Conservation (phyloP, 1,140 invertebrate species). For the Odontomachus brunneus region DNA sequence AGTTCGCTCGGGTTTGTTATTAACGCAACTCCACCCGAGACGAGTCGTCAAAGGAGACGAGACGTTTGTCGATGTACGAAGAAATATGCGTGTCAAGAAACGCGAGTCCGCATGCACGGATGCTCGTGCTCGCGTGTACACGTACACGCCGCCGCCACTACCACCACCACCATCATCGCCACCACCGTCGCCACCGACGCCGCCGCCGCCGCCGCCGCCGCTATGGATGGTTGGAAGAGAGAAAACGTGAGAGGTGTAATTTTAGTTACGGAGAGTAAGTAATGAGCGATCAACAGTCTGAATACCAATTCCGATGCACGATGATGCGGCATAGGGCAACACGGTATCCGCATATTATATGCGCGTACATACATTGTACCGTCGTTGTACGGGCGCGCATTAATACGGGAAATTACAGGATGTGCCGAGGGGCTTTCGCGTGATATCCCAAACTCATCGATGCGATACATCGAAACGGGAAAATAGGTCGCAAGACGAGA, state of each 20-base stretch:
- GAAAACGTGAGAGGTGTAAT: slow-evolving; percentile 82
- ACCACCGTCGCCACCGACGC: background rate
- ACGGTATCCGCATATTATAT: slow-evolving; percentile 9
- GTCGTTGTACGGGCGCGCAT: slow-evolving; percentile 19
- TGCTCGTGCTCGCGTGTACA: slow-evolving; percentile 22
- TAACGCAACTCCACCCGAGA: slow-evolving; percentile 37
- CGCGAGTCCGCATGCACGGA: slow-evolving; percentile 13
- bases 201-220: too few species aligned
- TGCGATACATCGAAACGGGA: background rate
- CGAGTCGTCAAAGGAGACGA: background rate
- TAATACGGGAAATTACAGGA: slow-evolving; percentile 44
- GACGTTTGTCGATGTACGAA: background rate
- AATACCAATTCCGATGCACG: slow-evolving; percentile 79
- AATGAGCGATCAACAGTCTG: slow-evolving; percentile 82
- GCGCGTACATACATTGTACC: slow-evolving; percentile 16
- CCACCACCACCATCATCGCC: too few species aligned
- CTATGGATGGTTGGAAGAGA: slow-evolving; percentile 33
- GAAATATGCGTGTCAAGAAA: slow-evolving; percentile 47
- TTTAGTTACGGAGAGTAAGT: slow-evolving; percentile 79
- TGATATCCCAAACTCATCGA: background rate
- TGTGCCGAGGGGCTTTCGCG: slow-evolving; percentile 1
- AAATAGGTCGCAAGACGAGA: slow-evolving; percentile 5
- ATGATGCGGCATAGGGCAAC: slow-evolving; percentile 35
- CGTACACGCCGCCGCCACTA: slow-evolving; percentile 10
- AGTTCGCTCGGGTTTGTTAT: slow-evolving; percentile 64